These are phyloP conservation scores for Parasteatoda tepidariorum DNA, from an alignment of 1,140 invertebrate species.

Conservation along the genomic window DNA sequence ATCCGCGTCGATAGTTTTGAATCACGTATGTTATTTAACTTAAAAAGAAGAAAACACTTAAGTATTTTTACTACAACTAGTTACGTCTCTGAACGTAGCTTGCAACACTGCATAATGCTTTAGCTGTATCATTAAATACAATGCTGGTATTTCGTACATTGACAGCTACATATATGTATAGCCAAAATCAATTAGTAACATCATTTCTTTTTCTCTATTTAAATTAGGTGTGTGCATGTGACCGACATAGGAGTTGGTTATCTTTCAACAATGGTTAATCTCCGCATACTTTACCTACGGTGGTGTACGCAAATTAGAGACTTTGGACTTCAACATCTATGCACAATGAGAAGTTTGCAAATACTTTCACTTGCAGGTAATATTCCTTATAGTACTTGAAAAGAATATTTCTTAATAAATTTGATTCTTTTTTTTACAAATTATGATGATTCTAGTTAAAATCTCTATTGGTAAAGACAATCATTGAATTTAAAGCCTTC, in stretches of 20 bases:
- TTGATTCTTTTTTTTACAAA: background rate
- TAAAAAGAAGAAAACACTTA: too few species aligned
- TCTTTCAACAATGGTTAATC: constrained; percentile 85
- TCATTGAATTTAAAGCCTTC: background rate
- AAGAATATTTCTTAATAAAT: background rate
- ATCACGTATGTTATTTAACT: too few species aligned
- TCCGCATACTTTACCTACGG: constrained; percentile 81
- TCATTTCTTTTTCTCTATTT: too few species aligned
- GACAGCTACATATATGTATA: too few species aligned
- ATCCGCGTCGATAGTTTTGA: too few species aligned
- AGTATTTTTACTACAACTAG: too few species aligned
- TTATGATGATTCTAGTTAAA: too few species aligned
- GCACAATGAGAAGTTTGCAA: constrained; percentile 91
- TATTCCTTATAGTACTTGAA: background rate
- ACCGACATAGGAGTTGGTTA: constrained; percentile 96
- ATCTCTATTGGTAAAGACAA: background rate
- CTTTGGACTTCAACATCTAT: constrained; percentile 92
- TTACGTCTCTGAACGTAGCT: too few species aligned
- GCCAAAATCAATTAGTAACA: too few species aligned
- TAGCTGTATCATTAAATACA: too few species aligned
- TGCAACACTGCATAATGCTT: too few species aligned
- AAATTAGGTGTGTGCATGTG: constrained; percentile 87
- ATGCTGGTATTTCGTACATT: too few species aligned
- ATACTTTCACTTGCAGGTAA: constrained; percentile 90
- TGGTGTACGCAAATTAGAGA: constrained; percentile 96